phyloP scores from a whole-genome alignment of 2,113 vertebrate species.

The Heterotilapia buettikoferi region DNA sequence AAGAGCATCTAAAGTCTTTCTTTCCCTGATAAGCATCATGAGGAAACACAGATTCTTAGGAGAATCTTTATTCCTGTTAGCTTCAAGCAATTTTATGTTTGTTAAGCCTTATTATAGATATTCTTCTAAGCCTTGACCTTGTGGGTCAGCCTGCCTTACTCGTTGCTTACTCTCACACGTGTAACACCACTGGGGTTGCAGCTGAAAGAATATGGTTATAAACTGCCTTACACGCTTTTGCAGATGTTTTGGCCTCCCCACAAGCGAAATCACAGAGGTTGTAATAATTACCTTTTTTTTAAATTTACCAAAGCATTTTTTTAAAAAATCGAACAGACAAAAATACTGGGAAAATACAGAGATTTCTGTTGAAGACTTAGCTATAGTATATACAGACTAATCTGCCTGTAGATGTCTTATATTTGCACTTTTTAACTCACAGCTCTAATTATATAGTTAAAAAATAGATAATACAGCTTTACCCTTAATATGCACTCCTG shows the following conservation, averaged over 20 bases:
- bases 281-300: background rate
- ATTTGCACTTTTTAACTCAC: background rate
- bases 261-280: background rate
- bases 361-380: background rate
- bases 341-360: background rate
- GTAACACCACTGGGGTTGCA: background rate
- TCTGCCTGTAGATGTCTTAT: background rate
- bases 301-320: background rate
- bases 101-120: background rate
- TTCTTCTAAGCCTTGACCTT: background rate
- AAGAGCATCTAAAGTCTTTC: background rate
- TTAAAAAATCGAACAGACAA: accelerated
- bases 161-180: background rate
- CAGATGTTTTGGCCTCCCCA: background rate
- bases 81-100: background rate
- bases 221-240: background rate
- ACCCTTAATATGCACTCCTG: background rate
- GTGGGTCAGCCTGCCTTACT: background rate
- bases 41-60: background rate
- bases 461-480: background rate
- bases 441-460: background rate
- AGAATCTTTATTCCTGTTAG: background rate
- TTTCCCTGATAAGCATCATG: background rate
- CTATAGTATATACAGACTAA: background rate
- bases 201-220: background rate